Evolutionary conservation across 2,113 vertebrate genomes (phyloP).

Genomic region (Tetrao urogallus): DNA sequence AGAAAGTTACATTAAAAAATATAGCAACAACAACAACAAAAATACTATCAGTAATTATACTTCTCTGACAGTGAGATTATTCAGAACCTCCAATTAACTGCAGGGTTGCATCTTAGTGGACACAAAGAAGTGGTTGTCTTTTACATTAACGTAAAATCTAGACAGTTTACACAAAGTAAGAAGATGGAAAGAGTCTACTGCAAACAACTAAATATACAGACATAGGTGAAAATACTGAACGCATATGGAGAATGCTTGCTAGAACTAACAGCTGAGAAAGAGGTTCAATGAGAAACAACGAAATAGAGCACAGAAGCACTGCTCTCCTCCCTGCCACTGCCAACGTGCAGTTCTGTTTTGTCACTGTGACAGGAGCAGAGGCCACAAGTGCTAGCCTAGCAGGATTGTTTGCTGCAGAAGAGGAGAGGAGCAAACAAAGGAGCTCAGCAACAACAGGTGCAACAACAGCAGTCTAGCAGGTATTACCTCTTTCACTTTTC

Average conservation of each 20-base stretch:
- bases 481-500: not conserved
- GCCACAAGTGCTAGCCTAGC: not conserved
- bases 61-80: not conserved
- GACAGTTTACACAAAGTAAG: constrained; percentile 25
- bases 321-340: constrained; percentile 32
- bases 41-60: not conserved
- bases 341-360: not conserved
- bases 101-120: not conserved
- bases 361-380: not conserved
- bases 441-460: not conserved
- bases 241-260: constrained; percentile 24
- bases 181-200: constrained; percentile 3
- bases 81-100: not conserved
- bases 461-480: not conserved
- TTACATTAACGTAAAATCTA: not conserved
- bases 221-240: constrained; percentile 31
- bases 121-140: not conserved
- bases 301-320: not conserved
- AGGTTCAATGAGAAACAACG: constrained; percentile 15
- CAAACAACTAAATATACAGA: constrained; percentile 42
- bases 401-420: not conserved
- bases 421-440: not conserved
- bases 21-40: not conserved
- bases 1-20: not conserved
- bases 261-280: not conserved